phyloP scores from a whole-genome alignment of 2,888 invertebrate species.

The Eupithecia vulgata region DNA sequence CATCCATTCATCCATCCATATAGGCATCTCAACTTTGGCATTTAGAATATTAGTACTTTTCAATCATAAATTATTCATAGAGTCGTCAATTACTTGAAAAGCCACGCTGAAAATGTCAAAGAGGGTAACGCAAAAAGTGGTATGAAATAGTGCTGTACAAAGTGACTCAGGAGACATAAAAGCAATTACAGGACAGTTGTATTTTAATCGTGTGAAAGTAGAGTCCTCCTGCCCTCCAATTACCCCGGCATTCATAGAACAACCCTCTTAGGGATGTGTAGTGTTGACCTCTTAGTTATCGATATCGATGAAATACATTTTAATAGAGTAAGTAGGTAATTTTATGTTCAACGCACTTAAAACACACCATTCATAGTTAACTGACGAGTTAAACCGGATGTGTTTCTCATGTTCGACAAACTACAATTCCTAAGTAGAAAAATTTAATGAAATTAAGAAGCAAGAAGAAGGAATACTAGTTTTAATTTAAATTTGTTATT shows the following conservation, averaged over 20 bases:
- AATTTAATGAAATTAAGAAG: neutral
- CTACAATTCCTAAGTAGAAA: neutral
- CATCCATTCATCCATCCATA: too few relatives aligned
- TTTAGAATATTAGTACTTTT: neutral
- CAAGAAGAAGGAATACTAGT: neutral
- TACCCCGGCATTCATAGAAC: constrained; percentile 72
- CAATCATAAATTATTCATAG: constrained; percentile 40
- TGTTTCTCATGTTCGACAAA: neutral
- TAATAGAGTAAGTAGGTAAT: neutral
- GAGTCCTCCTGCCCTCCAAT: constrained; percentile 63
- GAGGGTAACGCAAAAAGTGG: constrained; percentile 48
- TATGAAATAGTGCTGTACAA: constrained; percentile 45
- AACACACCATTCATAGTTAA: neutral
- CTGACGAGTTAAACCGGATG: too few relatives aligned
- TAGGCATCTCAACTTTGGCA: too few relatives aligned
- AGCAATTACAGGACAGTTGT: constrained; percentile 56
- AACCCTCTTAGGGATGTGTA: constrained; percentile 56
- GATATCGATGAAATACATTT: constrained; percentile 36
- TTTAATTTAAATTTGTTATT: too few relatives aligned
- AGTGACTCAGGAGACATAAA: constrained; percentile 46
- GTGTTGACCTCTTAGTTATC: constrained; percentile 40
- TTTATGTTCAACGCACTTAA: neutral
- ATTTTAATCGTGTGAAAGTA: constrained; percentile 73
- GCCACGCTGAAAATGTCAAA: constrained; percentile 57
- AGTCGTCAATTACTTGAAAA: constrained; percentile 42